Conservation (phyloP, 2,113 vertebrate genomes). For the Oceanodroma tethys region DNA sequence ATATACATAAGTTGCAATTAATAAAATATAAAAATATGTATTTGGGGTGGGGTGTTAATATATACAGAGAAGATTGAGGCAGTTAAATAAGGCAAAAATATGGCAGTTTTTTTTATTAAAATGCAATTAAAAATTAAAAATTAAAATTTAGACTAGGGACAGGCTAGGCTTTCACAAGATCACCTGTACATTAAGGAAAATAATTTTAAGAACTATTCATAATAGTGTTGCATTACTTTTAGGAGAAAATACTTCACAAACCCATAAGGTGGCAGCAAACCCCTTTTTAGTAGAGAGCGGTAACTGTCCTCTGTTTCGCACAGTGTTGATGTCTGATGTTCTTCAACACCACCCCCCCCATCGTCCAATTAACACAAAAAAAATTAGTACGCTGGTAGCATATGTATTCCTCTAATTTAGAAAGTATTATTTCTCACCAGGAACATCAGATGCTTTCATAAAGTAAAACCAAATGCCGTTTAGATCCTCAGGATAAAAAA, state of each 20-base stretch:
- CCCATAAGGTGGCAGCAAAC: constrained; percentile 77
- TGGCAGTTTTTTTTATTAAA: neutral
- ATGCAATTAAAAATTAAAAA: neutral
- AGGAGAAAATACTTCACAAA: neutral
- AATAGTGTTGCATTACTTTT: neutral
- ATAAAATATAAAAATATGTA: neutral
- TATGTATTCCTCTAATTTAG: neutral
- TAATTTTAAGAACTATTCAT: neutral
- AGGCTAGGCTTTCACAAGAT: neutral
- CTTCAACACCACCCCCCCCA: neutral
- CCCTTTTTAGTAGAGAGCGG: neutral
- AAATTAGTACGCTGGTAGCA: neutral
- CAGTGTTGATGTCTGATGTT: neutral
- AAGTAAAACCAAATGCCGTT: neutral
- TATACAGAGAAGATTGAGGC: neutral
- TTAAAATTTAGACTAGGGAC: too few relatives aligned
- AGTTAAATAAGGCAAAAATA: neutral
- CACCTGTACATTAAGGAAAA: neutral
- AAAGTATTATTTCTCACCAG: neutral
- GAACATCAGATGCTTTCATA: neutral
- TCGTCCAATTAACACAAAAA: neutral
- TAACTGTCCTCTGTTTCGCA: neutral
- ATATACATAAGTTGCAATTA: neutral
- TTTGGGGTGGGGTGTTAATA: neutral
- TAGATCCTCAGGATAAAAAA: neutral